Percentiles rank a stretch among this genome's conserved stretches.
These are phyloP conservation scores for Tachina grossa DNA, from an alignment of 2,888 invertebrate species.

Conservation along the genomic window DNA sequence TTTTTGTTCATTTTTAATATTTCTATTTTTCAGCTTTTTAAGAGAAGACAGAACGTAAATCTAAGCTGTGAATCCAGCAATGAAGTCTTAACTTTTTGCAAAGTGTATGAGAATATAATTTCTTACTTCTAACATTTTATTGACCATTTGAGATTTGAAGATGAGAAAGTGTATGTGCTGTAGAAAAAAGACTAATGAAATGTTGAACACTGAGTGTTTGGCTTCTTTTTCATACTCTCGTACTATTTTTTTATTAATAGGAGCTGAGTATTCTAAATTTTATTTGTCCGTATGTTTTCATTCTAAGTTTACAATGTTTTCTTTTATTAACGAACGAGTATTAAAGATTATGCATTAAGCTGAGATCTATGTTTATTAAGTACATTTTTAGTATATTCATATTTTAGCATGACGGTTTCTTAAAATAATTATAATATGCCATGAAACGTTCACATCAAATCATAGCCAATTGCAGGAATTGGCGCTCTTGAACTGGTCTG, in stretches of 20 bases:
- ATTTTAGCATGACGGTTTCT: too few relatives aligned
- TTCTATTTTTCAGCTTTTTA: conserved; percentile 51
- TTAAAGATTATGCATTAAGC: too few relatives aligned
- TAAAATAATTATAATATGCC: too few relatives aligned
- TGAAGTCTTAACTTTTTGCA: conserved; percentile 65
- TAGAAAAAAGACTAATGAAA: neutral
- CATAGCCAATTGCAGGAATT: too few relatives aligned
- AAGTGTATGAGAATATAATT: conserved; percentile 68
- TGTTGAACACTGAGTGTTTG: neutral
- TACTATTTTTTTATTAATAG: neutral
- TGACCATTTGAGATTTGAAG: conserved; percentile 74
- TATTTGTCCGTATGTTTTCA: too few relatives aligned
- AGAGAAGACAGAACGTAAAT: conserved; percentile 51
- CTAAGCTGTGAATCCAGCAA: conserved; percentile 36
- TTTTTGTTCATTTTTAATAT: conserved; percentile 46
- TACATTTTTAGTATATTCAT: too few relatives aligned
- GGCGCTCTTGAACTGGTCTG: too few relatives aligned
- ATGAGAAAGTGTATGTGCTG: neutral
- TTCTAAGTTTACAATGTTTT: too few relatives aligned
- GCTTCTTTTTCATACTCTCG: neutral
- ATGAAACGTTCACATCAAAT: too few relatives aligned
- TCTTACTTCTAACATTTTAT: conserved; percentile 73
- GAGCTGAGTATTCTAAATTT: too few relatives aligned
- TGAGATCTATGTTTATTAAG: too few relatives aligned
- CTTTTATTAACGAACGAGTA: too few relatives aligned